Evolutionary conservation across 2,888 invertebrate species (phyloP).

Genomic region (Cabera pusaria): DNA sequence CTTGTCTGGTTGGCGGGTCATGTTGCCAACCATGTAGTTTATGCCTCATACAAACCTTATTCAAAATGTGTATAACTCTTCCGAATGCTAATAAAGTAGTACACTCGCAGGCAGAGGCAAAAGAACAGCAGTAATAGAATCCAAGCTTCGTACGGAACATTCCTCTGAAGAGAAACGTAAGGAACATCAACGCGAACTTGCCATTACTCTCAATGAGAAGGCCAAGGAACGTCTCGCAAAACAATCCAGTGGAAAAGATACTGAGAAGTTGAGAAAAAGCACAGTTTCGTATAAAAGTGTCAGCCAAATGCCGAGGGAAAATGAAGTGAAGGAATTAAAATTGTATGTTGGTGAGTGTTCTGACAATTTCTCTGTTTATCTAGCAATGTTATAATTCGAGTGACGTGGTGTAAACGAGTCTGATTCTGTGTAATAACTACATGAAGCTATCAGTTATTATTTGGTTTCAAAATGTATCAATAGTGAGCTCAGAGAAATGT

Average conservation of each 20-base stretch:
- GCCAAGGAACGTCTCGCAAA: constrained; percentile 96
- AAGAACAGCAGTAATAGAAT: constrained; percentile 95
- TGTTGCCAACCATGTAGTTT: too few species aligned
- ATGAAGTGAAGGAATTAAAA: constrained; percentile 96
- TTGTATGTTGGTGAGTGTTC: constrained; percentile 94
- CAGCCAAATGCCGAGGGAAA: constrained; percentile 96
- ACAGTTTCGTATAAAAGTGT: constrained; percentile 97
- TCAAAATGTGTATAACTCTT: too few species aligned
- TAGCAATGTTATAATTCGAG: too few species aligned
- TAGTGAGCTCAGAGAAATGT: too few species aligned
- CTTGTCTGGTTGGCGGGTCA: too few species aligned
- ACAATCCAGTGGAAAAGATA: constrained; percentile 92
- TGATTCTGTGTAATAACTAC: too few species aligned
- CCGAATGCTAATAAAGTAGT: constrained; percentile 1
- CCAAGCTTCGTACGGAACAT: constrained; percentile 95
- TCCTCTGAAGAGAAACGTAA: constrained; percentile 99
- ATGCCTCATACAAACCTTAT: too few species aligned
- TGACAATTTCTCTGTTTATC: too few species aligned
- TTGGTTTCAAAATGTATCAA: too few species aligned
- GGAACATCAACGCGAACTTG: constrained; percentile 97
- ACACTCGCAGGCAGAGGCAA: constrained; percentile 85
- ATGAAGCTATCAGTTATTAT: too few species aligned
- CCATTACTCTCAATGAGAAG: constrained; percentile 94
- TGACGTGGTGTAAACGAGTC: too few species aligned
- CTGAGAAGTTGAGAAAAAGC: constrained; percentile 95